These are phyloP conservation scores for Eulemur macaco DNA, from an alignment of 2,113 vertebrate genomes.

Conservation along the genomic window DNA sequence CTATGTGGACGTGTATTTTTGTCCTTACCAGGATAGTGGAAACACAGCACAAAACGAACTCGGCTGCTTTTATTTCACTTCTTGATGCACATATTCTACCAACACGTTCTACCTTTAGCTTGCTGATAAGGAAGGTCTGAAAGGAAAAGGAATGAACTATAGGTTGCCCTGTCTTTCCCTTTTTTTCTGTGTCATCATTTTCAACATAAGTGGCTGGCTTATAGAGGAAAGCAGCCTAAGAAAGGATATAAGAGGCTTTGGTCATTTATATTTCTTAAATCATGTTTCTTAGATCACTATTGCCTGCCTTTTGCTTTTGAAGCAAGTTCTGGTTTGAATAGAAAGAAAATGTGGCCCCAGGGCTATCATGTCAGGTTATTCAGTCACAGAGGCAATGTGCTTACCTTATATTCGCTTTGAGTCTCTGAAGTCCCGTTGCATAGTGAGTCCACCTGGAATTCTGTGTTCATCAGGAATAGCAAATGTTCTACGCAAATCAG, in stretches of 20 bases:
- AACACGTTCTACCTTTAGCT: not conserved
- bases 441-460: not conserved
- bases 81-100: too few relatives aligned
- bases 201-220: not conserved
- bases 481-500: not conserved
- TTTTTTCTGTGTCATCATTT: not conserved
- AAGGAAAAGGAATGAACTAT: not conserved
- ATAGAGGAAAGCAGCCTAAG: too few relatives aligned
- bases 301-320: too few relatives aligned
- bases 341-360: not conserved
- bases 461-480: not conserved
- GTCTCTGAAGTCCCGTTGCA: not conserved
- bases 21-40: not conserved
- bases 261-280: not conserved
- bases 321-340: not conserved
- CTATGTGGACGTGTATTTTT: not conserved
- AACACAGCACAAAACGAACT: not conserved
- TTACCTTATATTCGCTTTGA: not conserved
- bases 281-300: not conserved
- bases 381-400: too few relatives aligned
- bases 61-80: too few relatives aligned
- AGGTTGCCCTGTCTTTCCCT: not conserved
- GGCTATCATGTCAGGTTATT: not conserved
- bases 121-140: not conserved
- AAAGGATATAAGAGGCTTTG: not conserved